These are phyloP conservation scores for Leucoraja erinaceus DNA, from an alignment of 2,113 vertebrate genomes.

Conservation along the genomic window DNA sequence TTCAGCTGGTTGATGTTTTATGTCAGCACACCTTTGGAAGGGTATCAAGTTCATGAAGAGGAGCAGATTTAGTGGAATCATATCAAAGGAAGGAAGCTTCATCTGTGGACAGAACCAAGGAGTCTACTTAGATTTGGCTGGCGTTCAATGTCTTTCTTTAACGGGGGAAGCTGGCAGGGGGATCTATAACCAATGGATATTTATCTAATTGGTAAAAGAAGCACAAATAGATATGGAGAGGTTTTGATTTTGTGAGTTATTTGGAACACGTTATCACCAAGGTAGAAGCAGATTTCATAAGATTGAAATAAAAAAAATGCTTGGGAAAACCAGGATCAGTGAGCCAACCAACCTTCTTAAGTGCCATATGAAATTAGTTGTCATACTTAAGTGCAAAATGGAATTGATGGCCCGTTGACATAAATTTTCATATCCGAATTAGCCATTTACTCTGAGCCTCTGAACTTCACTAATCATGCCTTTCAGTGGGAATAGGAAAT, in stretches of 20 bases:
- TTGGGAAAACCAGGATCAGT: not conserved
- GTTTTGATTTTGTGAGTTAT: not conserved
- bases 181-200: not conserved
- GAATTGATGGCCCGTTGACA: not conserved
- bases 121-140: not conserved
- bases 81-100: no score
- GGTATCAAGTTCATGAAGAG: no score
- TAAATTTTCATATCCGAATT: not conserved
- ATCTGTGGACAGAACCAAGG: not conserved
- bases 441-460: not conserved
- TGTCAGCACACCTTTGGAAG: not conserved
- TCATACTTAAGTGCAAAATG: not conserved
- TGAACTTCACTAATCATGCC: not conserved
- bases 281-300: not conserved
- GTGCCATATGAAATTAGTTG: not conserved
- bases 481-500: not conserved
- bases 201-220: not conserved
- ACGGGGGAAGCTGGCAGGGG: not conserved
- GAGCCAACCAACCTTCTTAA: not conserved
- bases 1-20: not conserved
- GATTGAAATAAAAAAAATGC: not conserved
- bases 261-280: not conserved
- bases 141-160: not conserved
- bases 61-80: no score
- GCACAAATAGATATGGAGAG: not conserved